Evolutionary conservation across 2,888 invertebrate species (phyloP).

Genomic region (Drosophila bunnanda): DNA sequence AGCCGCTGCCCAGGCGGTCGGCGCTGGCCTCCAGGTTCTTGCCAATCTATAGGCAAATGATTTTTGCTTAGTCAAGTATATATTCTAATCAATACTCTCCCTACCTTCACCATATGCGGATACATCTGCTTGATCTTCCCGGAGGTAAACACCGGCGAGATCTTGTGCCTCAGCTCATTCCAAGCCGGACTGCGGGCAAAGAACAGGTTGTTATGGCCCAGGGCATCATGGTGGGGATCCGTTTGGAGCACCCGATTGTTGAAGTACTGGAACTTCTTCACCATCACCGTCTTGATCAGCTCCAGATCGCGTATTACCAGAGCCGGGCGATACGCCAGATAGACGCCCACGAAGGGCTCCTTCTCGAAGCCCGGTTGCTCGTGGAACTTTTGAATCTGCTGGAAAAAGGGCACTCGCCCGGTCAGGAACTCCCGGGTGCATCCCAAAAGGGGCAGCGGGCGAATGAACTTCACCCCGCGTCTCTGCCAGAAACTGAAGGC

Average conservation of each 20-base stretch:
- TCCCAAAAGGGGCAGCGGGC: conserved; percentile 82
- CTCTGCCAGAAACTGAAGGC: conserved; percentile 74
- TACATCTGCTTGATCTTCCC: conserved; percentile 83
- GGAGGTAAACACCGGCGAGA: conserved; percentile 85
- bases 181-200: conserved; percentile 84
- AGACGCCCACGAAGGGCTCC: conserved; percentile 78
- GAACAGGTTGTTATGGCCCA: conserved; percentile 84
- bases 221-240: conserved; percentile 78
- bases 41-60: conserved; percentile 49
- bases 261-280: conserved; percentile 85
- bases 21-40: conserved; percentile 58
- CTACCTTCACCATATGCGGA: conserved; percentile 74
- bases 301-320: conserved; percentile 84
- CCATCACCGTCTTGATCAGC: conserved; percentile 84
- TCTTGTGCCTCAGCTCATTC: conserved; percentile 83
- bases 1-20: neutral
- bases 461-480: conserved; percentile 77
- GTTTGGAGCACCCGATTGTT: conserved; percentile 73
- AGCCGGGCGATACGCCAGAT: conserved; percentile 83
- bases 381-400: conserved; percentile 73
- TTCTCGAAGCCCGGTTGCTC: conserved; percentile 61
- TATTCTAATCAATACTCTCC: neutral
- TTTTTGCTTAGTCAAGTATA: neutral
- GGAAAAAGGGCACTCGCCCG: conserved; percentile 64
- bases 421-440: conserved; percentile 79